Evolutionary conservation across 2,888 invertebrate genomes (phyloP).

Genomic region (Hypomecis punctinalis): DNA sequence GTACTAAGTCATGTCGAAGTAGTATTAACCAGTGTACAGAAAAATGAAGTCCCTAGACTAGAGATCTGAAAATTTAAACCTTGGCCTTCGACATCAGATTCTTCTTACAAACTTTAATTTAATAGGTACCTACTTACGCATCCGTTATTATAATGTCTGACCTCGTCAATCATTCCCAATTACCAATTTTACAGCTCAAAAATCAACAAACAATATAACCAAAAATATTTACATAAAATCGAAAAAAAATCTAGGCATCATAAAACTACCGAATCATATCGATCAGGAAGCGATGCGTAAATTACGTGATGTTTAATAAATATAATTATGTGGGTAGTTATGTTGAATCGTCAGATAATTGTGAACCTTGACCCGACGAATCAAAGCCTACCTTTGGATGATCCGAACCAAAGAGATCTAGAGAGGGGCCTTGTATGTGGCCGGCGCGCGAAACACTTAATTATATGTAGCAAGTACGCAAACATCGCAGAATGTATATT

Average conservation of each 20-base stretch:
- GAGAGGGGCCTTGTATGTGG: no score
- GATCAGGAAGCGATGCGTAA: conserved; percentile 26
- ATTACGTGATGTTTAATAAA: conserved; percentile 27
- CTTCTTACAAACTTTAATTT: no score
- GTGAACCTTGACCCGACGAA: conserved; percentile 20
- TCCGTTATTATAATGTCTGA: neutral
- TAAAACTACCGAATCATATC: conserved; percentile 32
- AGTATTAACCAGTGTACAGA: no score
- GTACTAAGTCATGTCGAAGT: no score
- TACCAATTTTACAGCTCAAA: neutral
- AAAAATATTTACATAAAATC: conserved; percentile 16
- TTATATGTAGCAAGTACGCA: no score
- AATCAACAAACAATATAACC: conserved; percentile 5
- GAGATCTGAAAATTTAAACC: no score
- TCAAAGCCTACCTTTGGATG: conserved; percentile 19
- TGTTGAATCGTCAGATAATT: conserved; percentile 9
- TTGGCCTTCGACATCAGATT: no score
- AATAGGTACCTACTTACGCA: no score
- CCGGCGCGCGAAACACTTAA: no score
- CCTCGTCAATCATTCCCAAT: neutral
- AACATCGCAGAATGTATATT: no score
- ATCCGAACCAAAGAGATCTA: neutral
- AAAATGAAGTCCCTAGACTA: no score
- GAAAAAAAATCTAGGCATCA: conserved; percentile 7
- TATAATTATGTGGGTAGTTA: conserved; percentile 21